These are phyloP conservation scores for Eufriesea mexicana DNA, from an alignment of 1,140 invertebrate genomes.

Conservation along the genomic window DNA sequence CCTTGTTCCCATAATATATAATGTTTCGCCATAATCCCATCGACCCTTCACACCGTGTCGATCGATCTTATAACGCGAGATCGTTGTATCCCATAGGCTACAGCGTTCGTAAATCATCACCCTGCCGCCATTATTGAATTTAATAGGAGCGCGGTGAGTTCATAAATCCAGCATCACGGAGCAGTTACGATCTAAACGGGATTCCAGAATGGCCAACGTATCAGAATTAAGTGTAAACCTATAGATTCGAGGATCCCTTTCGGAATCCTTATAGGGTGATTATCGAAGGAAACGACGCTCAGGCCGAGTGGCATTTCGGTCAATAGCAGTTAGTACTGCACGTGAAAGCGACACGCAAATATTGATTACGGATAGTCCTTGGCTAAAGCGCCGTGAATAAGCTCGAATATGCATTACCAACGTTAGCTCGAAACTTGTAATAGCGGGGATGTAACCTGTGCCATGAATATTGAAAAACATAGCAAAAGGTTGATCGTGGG, in stretches of 20 bases:
- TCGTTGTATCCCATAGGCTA: background rate
- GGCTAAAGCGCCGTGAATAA: conserved; percentile 32
- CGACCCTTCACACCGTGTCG: background rate
- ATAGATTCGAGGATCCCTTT: conserved; percentile 55
- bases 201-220: conserved; percentile 9
- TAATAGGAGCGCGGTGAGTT: conserved; percentile 13
- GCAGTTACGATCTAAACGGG: conserved; percentile 39
- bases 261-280: conserved; percentile 56
- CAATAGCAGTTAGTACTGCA: conserved; percentile 52
- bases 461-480: conserved; percentile 8
- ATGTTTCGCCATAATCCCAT: no score
- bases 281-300: conserved; percentile 47
- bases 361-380: conserved; percentile 53
- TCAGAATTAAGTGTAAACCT: conserved; percentile 59
- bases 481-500: no score
- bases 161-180: conserved; percentile 42
- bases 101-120: conserved; percentile 24
- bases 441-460: background rate
- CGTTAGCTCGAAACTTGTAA: conserved; percentile 1
- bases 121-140: conserved; percentile 21
- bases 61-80: background rate
- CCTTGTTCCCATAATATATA: no score
- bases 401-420: conserved; percentile 25
- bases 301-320: conserved; percentile 38
- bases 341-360: conserved; percentile 44